Evolutionary conservation across 2,888 invertebrate species (phyloP), one percentile per base, ranked within the genome.

Genomic region (Eupithecia dodoneata): DNA sequence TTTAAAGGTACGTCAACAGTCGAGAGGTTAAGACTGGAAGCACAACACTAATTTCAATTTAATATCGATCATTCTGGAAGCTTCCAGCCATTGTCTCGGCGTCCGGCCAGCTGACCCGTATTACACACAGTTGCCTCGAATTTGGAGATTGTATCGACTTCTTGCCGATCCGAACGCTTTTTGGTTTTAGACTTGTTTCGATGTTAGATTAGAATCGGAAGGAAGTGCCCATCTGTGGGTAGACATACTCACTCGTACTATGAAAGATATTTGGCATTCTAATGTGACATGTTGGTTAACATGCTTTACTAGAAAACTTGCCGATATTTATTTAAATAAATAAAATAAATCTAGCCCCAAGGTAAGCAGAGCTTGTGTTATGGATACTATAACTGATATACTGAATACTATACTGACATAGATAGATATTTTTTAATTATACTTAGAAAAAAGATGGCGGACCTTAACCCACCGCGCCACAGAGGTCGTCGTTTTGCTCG

Each of bases 81-180:
- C 72, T 73, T 74, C 69, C 70, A 70, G 86, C 88, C 86, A 90
- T 92, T 92, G 82, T 81, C 79, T 79, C 70, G 72, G 76, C 82
- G 81, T 89, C 88, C 84, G 84, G 84, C 83, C 85, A 81, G 85
- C 83, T 80, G 86, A 87, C 88, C 92, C 88, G 94, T 91, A 89
- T 94, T 94, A 94, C 94, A 93, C 94, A 84, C 92, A 86, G 94
- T 90, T 92, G 94, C 94, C 89, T 79, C 82, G 71, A 81, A 83
- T 86, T 82, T 80, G 73, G 73, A 80, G 82, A 85, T 80, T 79
- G 72, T 79, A 81, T 72, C 77, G 71, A 55, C 55, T 49, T n/a
- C 67, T 69, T 30, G 59, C 45, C 67, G 74, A 18, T 6, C 73
- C n/a, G 10, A 41, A 73, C 44, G 42, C 49, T 72, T 77, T 75